Percentiles rank a stretch among this genome's conserved stretches.
Conservation (phyloP, 1,140 invertebrate species). For the Apis dorsata region DNA sequence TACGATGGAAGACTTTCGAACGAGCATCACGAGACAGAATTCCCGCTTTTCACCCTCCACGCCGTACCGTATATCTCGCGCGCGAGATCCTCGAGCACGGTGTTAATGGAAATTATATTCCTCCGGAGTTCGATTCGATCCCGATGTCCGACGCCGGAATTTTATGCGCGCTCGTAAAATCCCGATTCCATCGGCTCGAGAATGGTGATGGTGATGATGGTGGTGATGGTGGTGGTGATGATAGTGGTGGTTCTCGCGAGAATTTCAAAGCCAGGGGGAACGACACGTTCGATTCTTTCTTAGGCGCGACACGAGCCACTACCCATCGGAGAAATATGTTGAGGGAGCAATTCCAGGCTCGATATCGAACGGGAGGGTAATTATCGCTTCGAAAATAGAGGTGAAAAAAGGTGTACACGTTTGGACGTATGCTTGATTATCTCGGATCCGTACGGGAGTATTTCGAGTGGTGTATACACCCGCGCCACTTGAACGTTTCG, state of each 20-base stretch:
- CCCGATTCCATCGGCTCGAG: neutral
- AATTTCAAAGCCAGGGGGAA: neutral
- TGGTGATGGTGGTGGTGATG: no score
- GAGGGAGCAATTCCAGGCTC: no score
- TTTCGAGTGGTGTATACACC: neutral
- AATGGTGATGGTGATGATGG: no score
- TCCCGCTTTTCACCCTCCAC: neutral
- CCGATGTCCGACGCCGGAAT: neutral
- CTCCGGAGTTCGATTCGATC: neutral
- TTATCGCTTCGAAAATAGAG: no score
- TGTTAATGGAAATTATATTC: constrained; percentile 25
- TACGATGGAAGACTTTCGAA: neutral
- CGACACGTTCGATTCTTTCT: no score
- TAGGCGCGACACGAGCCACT: no score
- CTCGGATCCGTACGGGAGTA: constrained; percentile 31
- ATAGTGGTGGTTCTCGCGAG: no score
- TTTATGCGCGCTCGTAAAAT: constrained; percentile 23
- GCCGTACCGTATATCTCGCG: no score
- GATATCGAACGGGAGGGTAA: no score
- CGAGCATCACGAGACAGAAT: neutral
- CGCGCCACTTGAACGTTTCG: neutral
- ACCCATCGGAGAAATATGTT: no score
- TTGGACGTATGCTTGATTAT: constrained; percentile 30
- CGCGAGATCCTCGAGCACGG: neutral
- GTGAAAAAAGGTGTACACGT: no score